Conservation (phyloP, 2,113 vertebrate species). For the Solea solea region DNA sequence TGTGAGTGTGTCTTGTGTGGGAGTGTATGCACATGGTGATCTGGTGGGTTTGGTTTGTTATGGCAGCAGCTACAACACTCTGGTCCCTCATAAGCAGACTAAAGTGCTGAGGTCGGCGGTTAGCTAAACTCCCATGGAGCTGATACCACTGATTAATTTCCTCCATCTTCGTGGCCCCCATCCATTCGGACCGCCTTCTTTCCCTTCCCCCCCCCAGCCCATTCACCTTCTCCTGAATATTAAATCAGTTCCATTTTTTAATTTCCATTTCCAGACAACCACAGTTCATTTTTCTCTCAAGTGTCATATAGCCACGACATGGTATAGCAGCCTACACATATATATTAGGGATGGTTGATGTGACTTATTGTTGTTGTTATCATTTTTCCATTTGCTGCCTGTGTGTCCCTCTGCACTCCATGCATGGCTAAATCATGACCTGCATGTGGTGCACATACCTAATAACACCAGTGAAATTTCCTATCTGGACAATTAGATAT, state of each 20-base stretch:
- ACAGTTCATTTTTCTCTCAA: conserved; percentile 70
- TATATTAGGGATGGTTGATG: conserved; percentile 53
- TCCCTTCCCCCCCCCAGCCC: conserved; percentile 53
- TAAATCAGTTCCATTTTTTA: conserved; percentile 75
- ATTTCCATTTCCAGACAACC: conserved; percentile 81
- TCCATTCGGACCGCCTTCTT: conserved; percentile 42
- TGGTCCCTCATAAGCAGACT: conserved; percentile 68
- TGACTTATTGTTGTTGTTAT: conserved; percentile 69
- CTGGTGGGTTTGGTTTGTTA: conserved; percentile 61
- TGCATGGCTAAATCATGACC: conserved; percentile 65
- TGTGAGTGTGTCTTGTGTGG: background rate
- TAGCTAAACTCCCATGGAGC: conserved; percentile 73
- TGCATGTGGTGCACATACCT: conserved; percentile 42
- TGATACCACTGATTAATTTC: conserved; percentile 82
- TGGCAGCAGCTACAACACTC: conserved; percentile 54
- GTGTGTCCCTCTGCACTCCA: conserved; percentile 54
- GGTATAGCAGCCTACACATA: conserved; percentile 40
- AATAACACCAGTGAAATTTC: conserved; percentile 52
- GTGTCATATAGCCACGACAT: conserved; percentile 58
- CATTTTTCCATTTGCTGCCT: conserved; percentile 64
- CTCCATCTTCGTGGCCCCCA: conserved; percentile 67
- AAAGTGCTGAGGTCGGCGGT: conserved; percentile 76
- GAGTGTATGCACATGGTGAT: conserved; percentile 12
- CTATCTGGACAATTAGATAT: conserved; percentile 32
- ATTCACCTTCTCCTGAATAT: conserved; percentile 73